Conservation (phyloP, 2,888 invertebrate genomes). For the Cephus nigrinus region DNA sequence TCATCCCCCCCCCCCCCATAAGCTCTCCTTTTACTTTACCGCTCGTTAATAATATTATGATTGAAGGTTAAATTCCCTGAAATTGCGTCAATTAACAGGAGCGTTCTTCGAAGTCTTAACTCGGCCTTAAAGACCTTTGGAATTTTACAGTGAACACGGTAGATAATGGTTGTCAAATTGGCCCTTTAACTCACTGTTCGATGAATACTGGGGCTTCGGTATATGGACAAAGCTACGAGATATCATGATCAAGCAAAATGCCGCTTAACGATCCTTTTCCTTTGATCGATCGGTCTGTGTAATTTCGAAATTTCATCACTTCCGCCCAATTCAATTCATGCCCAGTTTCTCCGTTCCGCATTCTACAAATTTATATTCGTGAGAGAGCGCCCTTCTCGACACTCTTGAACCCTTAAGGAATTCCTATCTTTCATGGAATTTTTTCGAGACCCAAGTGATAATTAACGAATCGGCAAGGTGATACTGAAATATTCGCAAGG, state of each 20-base stretch:
- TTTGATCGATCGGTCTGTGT: neutral
- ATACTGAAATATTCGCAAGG: neutral
- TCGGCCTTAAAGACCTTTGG: neutral
- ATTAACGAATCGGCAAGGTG: neutral
- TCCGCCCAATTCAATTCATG: neutral
- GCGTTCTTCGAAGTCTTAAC: neutral
- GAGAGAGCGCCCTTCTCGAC: neutral
- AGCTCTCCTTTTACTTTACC: slow-evolving; percentile 32
- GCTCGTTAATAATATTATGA: slow-evolving; percentile 60
- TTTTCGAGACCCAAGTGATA: neutral
- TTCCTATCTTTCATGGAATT: neutral
- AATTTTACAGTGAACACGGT: neutral
- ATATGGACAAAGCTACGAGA: neutral
- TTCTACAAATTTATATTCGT: neutral
- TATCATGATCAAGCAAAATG: too few species aligned
- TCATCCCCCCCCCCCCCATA: slow-evolving; percentile 23
- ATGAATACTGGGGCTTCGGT: neutral
- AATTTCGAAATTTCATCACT: neutral
- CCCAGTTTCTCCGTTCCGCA: neutral
- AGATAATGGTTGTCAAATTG: neutral
- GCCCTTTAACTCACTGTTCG: neutral
- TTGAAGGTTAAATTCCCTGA: slow-evolving; percentile 59
- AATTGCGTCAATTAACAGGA: slow-evolving; percentile 52
- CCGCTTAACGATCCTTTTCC: neutral
- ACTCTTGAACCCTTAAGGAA: neutral